phyloP scores from a whole-genome alignment of 2,888 invertebrate genomes.

The Athetis lepigone region DNA sequence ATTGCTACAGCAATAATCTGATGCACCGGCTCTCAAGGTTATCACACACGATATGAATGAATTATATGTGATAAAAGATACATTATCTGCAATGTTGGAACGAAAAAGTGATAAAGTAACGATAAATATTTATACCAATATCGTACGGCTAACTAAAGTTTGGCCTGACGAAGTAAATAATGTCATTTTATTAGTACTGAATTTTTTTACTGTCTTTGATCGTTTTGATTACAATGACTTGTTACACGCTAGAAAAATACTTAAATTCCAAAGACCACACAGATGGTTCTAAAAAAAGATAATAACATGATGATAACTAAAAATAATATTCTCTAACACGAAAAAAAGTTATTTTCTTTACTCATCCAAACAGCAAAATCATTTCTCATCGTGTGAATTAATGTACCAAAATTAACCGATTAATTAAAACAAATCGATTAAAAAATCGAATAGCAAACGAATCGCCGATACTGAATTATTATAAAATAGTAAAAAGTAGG shows the following conservation, averaged over 20 bases:
- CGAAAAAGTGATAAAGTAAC: constrained; percentile 56
- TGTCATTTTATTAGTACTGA: constrained; percentile 28
- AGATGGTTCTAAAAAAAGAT: too few relatives aligned
- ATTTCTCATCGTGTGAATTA: constrained; percentile 9
- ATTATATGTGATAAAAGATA: constrained; percentile 69
- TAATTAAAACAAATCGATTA: constrained; percentile 44
- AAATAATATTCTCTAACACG: too few relatives aligned
- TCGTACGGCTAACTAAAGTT: constrained; percentile 29
- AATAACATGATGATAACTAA: too few relatives aligned
- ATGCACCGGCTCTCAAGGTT: constrained; percentile 73
- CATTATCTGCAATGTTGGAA: constrained; percentile 63
- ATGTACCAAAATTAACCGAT: constrained; percentile 37
- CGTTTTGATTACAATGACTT: constrained; percentile 16
- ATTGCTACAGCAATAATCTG: constrained; percentile 51
- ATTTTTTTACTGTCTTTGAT: constrained; percentile 31
- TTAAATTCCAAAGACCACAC: not conserved
- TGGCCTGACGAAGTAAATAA: constrained; percentile 23
- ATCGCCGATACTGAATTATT: constrained; percentile 35
- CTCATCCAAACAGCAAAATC: constrained; percentile 26
- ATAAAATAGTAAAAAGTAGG: constrained; percentile 59
- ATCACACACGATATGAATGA: constrained; percentile 74
- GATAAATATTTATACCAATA: constrained; percentile 60
- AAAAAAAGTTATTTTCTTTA: too few relatives aligned
- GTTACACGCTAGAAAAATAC: constrained; percentile 11
- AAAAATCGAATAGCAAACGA: constrained; percentile 34